Base-by-base conservation (phyloP, 2,888 invertebrate species). In the Celastrina argiolus region DNA sequence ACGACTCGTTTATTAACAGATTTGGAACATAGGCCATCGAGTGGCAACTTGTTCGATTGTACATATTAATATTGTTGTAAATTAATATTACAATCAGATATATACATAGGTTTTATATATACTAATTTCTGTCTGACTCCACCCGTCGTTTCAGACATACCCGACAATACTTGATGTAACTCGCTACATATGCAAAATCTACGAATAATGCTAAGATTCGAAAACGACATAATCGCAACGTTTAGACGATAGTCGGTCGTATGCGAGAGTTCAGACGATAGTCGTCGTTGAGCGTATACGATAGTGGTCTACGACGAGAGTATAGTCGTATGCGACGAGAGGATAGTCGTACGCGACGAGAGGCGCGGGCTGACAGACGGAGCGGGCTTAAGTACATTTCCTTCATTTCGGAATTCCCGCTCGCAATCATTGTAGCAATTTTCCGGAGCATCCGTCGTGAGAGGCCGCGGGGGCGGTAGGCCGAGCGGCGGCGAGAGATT, bases 341-440 rank as follows among this genome's bases (percentile, higher is more conserved):
- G 36, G 8, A 51, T 26, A 26, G 51, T 51, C 51, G 51, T 51
- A 51, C 12, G 22, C 51, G 51, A 51, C 51, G 51, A 51, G 34
- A 59, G 41, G 61, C 34, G 34, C 59, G 61, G 72, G 73, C 72
- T 73, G 74, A 69, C 74, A 71, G 71, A 67, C 71, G 31, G 70
- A 65, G 69, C 72, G 76, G 79, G 76, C 78, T 79, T 80, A 83
- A 83, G 87, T 84, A 85, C 81, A 77, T 83, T 87, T 88, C 88
- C 89, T 88, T 90, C 90, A 90, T 90, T 88, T 86, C 84, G 86
- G 78, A 81, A 89, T 88, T 87, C 88, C 81, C 84, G 82, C 87
- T 85, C 74, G 84, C 88, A 87, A 90, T 90, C 87, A 89, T 89
- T 89, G 90, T 88, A 88, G 88, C 90, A 90, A 90, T 90, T 88